A percentile compares a stretch with the other conserved stretches of the same genome.
These are phyloP conservation scores for Python bivittatus DNA, from an alignment of 2,113 vertebrate genomes.

Conservation along the genomic window DNA sequence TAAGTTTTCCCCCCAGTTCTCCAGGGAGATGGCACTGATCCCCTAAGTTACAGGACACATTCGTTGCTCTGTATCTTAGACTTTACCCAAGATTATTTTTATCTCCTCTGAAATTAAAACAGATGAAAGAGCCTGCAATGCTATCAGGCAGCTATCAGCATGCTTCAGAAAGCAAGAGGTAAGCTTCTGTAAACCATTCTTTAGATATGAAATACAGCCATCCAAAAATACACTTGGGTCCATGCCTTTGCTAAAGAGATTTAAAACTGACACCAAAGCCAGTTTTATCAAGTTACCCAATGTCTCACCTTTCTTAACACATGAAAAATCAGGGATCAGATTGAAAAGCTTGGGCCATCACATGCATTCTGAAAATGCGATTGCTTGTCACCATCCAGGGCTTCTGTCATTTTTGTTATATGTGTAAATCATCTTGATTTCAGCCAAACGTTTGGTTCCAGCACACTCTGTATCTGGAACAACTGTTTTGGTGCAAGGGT, in stretches of 20 bases:
- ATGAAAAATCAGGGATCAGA: background rate
- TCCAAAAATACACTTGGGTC: background rate
- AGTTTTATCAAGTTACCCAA: background rate
- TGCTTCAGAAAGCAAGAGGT: background rate
- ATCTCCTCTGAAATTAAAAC: background rate
- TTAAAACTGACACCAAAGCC: background rate
- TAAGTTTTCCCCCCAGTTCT: no score
- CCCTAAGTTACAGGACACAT: background rate
- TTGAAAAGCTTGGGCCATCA: background rate
- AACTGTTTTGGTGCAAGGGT: background rate
- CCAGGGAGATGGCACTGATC: no score
- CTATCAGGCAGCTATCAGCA: background rate
- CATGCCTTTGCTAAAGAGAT: background rate
- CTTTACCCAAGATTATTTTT: background rate
- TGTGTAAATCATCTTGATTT: background rate
- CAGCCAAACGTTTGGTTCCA: background rate
- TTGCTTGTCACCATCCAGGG: background rate
- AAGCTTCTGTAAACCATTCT: background rate
- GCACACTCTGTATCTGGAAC: background rate
- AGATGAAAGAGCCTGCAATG: background rate
- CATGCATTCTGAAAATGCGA: background rate
- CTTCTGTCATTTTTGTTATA: background rate
- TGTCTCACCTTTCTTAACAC: background rate
- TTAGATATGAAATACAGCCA: background rate
- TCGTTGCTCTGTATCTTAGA: background rate